Evolutionary conservation across 2,797 vertebrate species (phyloP).

Genomic region (Erpetoichthys calabaricus): DNA sequence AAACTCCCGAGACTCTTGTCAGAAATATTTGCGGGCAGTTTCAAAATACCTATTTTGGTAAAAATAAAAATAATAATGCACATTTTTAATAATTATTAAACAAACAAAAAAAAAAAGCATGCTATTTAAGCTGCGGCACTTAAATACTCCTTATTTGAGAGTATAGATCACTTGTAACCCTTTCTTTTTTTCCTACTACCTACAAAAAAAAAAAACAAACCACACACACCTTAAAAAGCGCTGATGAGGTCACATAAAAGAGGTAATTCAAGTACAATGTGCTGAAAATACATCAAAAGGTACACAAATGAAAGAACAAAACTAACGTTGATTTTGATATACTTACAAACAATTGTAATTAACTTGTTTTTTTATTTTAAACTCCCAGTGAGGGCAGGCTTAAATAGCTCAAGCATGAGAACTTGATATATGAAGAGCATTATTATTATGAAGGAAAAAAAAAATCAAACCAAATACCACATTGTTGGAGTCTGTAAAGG

Average conservation of each 20-base stretch:
- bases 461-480: too few relatives aligned
- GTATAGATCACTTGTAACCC: conserved; percentile 30
- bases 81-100: conserved; percentile 25
- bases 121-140: conserved; percentile 42
- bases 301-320: too few relatives aligned
- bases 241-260: conserved; percentile 90
- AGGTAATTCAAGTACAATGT: conserved; percentile 98
- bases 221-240: conserved; percentile 41
- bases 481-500: too few relatives aligned
- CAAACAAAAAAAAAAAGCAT: conserved; percentile 35
- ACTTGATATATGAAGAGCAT: too few relatives aligned
- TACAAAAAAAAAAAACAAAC: conserved; percentile 26
- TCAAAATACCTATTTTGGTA: conserved; percentile 69
- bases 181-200: conserved; percentile 20
- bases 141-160: conserved; percentile 23
- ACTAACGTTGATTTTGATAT: too few relatives aligned
- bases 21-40: conserved; percentile 42
- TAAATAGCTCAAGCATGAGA: too few relatives aligned
- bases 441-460: too few relatives aligned
- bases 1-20: conserved; percentile 23
- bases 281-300: conserved; percentile 56
- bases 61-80: conserved; percentile 42
- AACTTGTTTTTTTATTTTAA: too few relatives aligned
- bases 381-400: too few relatives aligned
- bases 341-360: too few relatives aligned